Evolutionary conservation across 1,140 invertebrate species (phyloP), one percentile per base, ranked within the genome.

Genomic region (Drosophila ohnishii): DNA sequence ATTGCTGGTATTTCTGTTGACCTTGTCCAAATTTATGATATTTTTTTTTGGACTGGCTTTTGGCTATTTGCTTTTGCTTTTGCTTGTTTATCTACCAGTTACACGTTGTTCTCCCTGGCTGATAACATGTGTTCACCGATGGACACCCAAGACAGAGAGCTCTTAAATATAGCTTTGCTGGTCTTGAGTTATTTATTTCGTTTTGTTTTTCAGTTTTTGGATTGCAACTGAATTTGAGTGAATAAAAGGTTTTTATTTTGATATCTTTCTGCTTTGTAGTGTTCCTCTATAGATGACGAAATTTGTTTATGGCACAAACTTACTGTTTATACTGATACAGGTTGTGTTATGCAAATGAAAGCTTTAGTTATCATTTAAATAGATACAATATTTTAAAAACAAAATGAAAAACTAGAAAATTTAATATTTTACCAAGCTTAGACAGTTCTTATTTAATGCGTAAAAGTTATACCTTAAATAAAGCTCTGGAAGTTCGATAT

Each of bases 21-120:
- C 83, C 83, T 87, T 87, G 79, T 83, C 60, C n/a, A 83, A 88
- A 87, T 88, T 87, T 87, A 88, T 88, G 79, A 69, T 55, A 73
- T 75, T 87, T 55, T 72, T 72, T 75, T 65, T 61, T 47, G 19
- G 57, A 25, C 28, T 37, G 32, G 35, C 32, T 65, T 62, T 65
- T 75, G 40, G 45, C 13, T 39, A 28, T 71, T 37, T 32, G 57
- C 53, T 66, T 58, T 65, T 16, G 71, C 48, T 60, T 58, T 65
- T 25, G 71, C 48, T 66, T 85, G 71, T 87, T 87, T 88, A 88
- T 87, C 79, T 87, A 48, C 40, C 70, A 75, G 74, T 86, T 78
- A 80, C 82, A 84, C 78, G 58, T 65, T 67, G 70, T 45, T 48
- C 56, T 37, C 60, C 42, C 6, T 47, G 60, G 22, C 56, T 61